Conservation (phyloP, 2,888 invertebrate genomes). For the Scrobipalpa atriplicella region DNA sequence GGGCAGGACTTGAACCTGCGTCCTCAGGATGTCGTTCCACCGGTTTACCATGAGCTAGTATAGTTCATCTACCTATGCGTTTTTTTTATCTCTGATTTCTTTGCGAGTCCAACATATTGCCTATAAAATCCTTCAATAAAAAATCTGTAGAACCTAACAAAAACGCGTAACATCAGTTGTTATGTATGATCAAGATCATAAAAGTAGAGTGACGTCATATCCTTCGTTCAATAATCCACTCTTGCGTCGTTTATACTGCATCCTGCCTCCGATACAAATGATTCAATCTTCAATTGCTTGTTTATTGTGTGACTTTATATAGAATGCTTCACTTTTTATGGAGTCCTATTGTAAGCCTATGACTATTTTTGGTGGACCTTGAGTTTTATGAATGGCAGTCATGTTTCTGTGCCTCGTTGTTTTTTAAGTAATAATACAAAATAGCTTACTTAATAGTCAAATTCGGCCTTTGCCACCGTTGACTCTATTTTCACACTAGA, state of each 20-base stretch:
- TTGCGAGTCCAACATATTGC: too few species aligned
- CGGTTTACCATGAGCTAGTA: too few species aligned
- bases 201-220: background rate
- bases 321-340: background rate
- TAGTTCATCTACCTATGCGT: too few species aligned
- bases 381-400: background rate
- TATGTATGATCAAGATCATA: too few species aligned
- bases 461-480: too few species aligned
- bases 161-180: background rate
- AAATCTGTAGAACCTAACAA: background rate
- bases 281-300: conserved; percentile 1
- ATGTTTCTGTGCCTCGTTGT: background rate
- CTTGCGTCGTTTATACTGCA: background rate
- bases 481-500: too few species aligned
- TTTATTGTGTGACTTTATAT: background rate
- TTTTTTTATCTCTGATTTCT: too few species aligned
- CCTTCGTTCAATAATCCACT: background rate
- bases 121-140: too few species aligned
- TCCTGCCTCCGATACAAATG: background rate
- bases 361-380: background rate
- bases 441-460: too few species aligned
- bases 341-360: background rate
- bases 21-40: too few species aligned
- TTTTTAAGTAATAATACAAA: background rate
- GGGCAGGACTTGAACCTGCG: too few species aligned